Evolutionary conservation across 2,113 vertebrate genomes (phyloP), one percentile per base, ranked within the genome.

Genomic region (Alectura lathami): DNA sequence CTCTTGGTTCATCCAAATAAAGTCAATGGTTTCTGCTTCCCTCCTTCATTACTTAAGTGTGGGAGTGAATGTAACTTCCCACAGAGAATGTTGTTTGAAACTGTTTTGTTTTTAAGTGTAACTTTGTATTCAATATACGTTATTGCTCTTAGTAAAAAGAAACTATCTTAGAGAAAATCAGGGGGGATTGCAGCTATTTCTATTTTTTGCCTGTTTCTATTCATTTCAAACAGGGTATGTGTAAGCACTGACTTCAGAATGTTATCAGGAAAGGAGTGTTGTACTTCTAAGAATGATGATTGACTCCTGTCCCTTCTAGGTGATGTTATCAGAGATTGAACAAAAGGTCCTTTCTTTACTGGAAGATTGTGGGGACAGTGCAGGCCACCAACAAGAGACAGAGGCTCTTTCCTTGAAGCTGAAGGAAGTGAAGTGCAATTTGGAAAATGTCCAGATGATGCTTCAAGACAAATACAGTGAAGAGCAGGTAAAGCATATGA

Each of bases 291-390:
- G 53, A 75, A 12, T 73, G 74, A 32, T 95, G 88, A 94, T 89
- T 60, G 67, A 60, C 68, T 96, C 32, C 50, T 96, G 73, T 96
- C 27, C 56, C 74, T 97, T 81, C 72, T 95, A 99, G 99, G 98
- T 98, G 62, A 98, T 98, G 97, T 97, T 99, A 89, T 97, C 97
- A 87, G 98, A 99, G 96, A 98, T 99, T 45, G 99, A 99, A 96
- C 98, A 98, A 95, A 99, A 98, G 87, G 97, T 99, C 4, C 84
- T 92, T 77, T 92, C 74, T 72, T 91, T 99, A 70, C 86, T 98
- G 42, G 96, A 97, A 43, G 84, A 91, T 13, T 96, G 83, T 87
- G 97, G 92, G 97, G 95, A 93, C 27, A 85, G 81, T 20, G 85
- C 83, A 70, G 84, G 96, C 60, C 93, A 96, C 40, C 98, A 98